These are phyloP conservation scores for Drosophila algonquin DNA, from an alignment of 2,888 invertebrate species.

Conservation along the genomic window DNA sequence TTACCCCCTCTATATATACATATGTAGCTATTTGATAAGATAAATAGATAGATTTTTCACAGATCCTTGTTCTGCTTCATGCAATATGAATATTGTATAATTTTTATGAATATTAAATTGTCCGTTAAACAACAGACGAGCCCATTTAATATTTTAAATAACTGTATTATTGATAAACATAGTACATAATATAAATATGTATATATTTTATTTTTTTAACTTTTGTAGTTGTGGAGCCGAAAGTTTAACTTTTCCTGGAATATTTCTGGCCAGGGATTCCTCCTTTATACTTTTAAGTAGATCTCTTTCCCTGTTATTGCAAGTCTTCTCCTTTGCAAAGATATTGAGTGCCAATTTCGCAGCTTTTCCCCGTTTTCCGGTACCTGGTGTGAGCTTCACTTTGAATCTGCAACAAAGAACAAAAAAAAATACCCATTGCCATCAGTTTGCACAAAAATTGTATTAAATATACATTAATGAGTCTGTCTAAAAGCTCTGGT, in stretches of 20 bases:
- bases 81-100: neutral
- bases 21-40: conserved; percentile 9
- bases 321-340: conserved; percentile 92
- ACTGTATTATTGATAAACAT: conserved; percentile 10
- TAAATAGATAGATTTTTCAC: neutral
- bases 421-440: neutral
- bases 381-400: conserved; percentile 97
- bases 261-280: conserved; percentile 95
- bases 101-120: conserved; percentile 1
- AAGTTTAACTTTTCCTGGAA: conserved; percentile 98
- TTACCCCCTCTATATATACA: neutral
- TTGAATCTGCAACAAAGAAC: conserved; percentile 89
- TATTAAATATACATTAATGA: too few species aligned
- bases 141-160: conserved; percentile 5
- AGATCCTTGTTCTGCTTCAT: neutral
- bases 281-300: conserved; percentile 96
- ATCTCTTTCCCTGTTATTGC: conserved; percentile 92
- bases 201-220: conserved; percentile 85
- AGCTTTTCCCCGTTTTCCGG: conserved; percentile 96
- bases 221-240: conserved; percentile 93
- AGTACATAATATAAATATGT: neutral
- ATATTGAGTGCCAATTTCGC: conserved; percentile 95
- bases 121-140: neutral
- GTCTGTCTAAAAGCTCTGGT: too few species aligned
- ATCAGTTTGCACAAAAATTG: too few species aligned